A percentile compares a stretch with the other conserved stretches of the same genome.
phyloP scores from a whole-genome alignment of 2,113 vertebrate species.

The Gallinago jamesoni region DNA sequence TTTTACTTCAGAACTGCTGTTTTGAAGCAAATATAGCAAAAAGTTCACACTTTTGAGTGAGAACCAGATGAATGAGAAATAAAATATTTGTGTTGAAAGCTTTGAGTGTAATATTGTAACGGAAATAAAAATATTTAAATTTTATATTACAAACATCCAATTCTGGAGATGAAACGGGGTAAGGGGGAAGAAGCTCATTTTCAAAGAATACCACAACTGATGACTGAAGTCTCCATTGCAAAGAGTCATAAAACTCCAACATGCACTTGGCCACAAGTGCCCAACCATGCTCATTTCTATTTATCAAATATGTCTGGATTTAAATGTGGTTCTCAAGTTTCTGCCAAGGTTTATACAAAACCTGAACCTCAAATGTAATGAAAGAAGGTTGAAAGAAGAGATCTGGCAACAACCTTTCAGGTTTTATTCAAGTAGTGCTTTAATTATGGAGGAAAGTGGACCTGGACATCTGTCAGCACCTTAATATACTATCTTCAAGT shows the following conservation, averaged over 20 bases:
- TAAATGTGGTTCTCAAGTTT: slow-evolving; percentile 65
- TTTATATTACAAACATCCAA: background rate
- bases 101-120: background rate
- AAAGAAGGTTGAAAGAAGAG: slow-evolving; percentile 85
- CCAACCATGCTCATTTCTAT: background rate
- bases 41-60: background rate
- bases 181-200: background rate
- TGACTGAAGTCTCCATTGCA: background rate
- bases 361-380: slow-evolving; percentile 70
- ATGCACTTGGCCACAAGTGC: background rate
- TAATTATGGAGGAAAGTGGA: slow-evolving; percentile 63
- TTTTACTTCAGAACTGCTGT: background rate
- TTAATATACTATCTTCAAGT: slow-evolving; percentile 64
- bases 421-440: slow-evolving; percentile 61
- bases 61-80: background rate
- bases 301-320: slow-evolving; percentile 2
- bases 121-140: background rate
- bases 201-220: background rate
- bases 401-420: slow-evolving; percentile 74
- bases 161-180: background rate
- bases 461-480: slow-evolving; percentile 79
- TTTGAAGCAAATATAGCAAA: background rate
- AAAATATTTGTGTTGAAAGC: background rate
- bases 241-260: background rate
- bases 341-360: slow-evolving; percentile 71